These are phyloP conservation scores for Sipha maydis DNA, from an alignment of 2,888 invertebrate genomes.

Conservation along the genomic window DNA sequence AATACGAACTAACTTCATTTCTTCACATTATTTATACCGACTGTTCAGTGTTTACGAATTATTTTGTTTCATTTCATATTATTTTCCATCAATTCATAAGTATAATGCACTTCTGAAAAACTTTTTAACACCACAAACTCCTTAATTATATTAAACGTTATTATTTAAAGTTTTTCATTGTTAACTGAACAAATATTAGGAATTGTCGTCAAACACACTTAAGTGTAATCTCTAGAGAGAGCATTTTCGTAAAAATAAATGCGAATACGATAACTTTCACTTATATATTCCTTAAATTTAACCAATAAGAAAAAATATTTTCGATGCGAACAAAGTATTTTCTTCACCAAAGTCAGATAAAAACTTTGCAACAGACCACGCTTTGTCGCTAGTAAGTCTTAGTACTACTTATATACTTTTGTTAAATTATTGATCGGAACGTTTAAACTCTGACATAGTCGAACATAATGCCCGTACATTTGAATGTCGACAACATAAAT, in stretches of 20 bases:
- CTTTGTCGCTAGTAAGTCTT: constrained; percentile 5
- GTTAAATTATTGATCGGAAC: not conserved
- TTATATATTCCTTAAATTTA: constrained; percentile 17
- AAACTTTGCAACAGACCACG: constrained; percentile 17
- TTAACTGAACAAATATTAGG: constrained; percentile 26
- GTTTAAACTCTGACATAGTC: not conserved
- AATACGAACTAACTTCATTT: not conserved
- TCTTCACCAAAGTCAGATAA: not conserved
- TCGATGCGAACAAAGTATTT: not conserved
- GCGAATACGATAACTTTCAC: constrained; percentile 17
- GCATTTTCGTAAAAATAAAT: constrained; percentile 15
- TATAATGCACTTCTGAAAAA: constrained; percentile 20
- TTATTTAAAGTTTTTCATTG: constrained; percentile 18
- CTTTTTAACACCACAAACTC: not conserved
- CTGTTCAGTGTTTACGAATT: constrained; percentile 6
- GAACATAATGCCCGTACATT: constrained; percentile 14
- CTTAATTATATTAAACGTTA: constrained; percentile 29
- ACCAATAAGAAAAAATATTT: constrained; percentile 9
- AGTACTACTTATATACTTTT: not conserved
- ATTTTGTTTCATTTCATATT: constrained; percentile 6
- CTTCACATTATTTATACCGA: not conserved
- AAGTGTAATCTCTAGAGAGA: constrained; percentile 18
- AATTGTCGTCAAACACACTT: constrained; percentile 19
- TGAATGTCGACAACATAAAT: not conserved
- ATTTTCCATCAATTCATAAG: constrained; percentile 8